phyloP scores from a whole-genome alignment of 2,113 vertebrate genomes.

The Strix uralensis region DNA sequence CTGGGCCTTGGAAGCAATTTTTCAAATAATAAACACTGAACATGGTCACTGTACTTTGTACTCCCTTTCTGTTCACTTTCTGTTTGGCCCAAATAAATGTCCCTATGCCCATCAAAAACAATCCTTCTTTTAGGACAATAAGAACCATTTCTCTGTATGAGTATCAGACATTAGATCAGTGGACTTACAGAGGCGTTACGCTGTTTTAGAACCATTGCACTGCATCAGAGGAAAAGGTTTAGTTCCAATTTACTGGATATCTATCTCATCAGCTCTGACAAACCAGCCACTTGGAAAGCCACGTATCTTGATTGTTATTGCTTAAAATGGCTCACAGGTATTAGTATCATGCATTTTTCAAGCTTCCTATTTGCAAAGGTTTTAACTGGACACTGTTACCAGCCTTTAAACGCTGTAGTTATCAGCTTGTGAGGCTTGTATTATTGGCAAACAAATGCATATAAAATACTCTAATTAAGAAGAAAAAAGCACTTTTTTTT shows the following conservation, averaged over 20 bases:
- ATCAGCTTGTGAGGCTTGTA: background rate
- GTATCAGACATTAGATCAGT: background rate
- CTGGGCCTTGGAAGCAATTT: background rate
- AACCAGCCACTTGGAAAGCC: background rate
- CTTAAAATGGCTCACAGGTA: background rate
- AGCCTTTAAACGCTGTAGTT: background rate
- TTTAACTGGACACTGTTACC: background rate
- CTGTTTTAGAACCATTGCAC: background rate
- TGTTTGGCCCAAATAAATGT: background rate
- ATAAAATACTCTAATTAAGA: background rate
- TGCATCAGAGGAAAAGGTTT: background rate
- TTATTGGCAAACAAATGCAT: constrained; percentile 34
- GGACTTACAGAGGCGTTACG: background rate
- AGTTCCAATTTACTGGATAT: background rate
- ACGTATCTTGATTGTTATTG: background rate
- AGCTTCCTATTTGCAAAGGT: background rate
- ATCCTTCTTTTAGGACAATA: background rate
- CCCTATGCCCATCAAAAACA: background rate
- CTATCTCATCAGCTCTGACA: background rate
- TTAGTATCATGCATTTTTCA: background rate
- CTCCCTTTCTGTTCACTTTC: background rate
- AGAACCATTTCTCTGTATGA: background rate
- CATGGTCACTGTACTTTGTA: background rate
- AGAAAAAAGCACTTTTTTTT: background rate
- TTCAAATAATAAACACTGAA: background rate